Percentiles rank a stretch among this genome's conserved stretches.
phyloP scores from a whole-genome alignment of 2,797 vertebrate genomes.

The Eurystomus glaucurus region DNA sequence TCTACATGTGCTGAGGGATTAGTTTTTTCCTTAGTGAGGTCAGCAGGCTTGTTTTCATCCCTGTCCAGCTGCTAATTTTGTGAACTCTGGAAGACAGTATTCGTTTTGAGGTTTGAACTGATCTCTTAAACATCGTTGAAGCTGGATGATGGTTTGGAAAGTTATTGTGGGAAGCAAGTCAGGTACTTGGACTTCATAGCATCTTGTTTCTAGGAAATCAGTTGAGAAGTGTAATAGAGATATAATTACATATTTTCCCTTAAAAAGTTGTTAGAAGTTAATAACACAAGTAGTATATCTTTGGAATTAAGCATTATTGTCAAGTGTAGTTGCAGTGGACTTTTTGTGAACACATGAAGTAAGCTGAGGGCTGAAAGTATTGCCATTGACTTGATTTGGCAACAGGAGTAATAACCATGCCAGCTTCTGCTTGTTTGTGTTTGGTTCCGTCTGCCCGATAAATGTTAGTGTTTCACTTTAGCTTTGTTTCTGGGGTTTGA shows the following conservation, averaged over 20 bases:
- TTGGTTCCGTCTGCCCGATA: background rate
- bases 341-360: background rate
- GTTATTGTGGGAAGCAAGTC: background rate
- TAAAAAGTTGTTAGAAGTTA: background rate
- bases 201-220: background rate
- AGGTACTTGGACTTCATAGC: background rate
- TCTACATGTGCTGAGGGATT: background rate
- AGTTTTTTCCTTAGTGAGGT: background rate
- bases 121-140: background rate
- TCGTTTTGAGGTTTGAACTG: background rate
- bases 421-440: background rate
- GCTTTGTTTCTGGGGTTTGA: background rate
- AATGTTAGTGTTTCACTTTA: background rate
- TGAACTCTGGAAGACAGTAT: background rate
- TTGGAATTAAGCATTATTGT: background rate
- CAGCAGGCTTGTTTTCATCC: background rate
- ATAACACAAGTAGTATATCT: background rate
- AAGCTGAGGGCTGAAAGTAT: background rate
- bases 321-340: background rate
- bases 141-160: background rate
- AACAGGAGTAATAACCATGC: background rate
- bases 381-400: background rate
- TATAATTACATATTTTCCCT: background rate
- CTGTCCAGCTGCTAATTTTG: background rate
- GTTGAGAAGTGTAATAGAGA: background rate